Base-by-base conservation (phyloP, 2,113 vertebrate genomes). In the Ciconia boyciana region DNA sequence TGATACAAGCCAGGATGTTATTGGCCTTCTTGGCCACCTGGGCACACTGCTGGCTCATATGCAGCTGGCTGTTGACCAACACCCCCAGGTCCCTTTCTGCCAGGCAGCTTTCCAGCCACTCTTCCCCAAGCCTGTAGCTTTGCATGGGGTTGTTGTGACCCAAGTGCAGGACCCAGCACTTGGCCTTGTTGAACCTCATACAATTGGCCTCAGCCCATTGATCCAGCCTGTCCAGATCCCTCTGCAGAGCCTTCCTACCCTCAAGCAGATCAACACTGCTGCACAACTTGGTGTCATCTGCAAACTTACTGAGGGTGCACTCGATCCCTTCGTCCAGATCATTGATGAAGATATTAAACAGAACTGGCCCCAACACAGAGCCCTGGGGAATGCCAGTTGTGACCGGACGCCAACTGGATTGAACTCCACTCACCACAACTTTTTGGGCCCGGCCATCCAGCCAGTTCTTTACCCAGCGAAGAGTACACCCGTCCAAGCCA, bases 61-160 rank as follows among this genome's bases (percentile, higher is more conserved):
- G 31, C 24, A 22, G 29, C 29, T 5, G 1, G 7, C 20, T 20
- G 3, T 13, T 5, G 1, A 52, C 16, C 5, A 32, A 8, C 22
- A 44, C 3, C 32, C 34, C 11, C 11, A 24, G 28, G 9, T 18
- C 6, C 12, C 25, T 64, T 70, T 64, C 24, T 5, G 1, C 2
- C 2, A 2, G 24, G 28, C 7, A 26, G 10, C 7, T 52, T 39
- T 65, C 44, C 32, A 58, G 49, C 5, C 22, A 46, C 57, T 46
- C 41, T n/a, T 15, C 8, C 16, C 16, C 19, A 26, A n/a, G 11
- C 22, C 20, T 46, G 7, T 8, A 46, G 17, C 8, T 5, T 5
- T 55, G 54, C 54, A 19, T 55, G 54, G 54, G 17, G 29, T 25
- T 55, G 7, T 41, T 78, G 34, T 60, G 51, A 31, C 8, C 11